Evolutionary conservation across 1,140 invertebrate genomes (phyloP).

Genomic region (Rhopalosiphum maidis): DNA sequence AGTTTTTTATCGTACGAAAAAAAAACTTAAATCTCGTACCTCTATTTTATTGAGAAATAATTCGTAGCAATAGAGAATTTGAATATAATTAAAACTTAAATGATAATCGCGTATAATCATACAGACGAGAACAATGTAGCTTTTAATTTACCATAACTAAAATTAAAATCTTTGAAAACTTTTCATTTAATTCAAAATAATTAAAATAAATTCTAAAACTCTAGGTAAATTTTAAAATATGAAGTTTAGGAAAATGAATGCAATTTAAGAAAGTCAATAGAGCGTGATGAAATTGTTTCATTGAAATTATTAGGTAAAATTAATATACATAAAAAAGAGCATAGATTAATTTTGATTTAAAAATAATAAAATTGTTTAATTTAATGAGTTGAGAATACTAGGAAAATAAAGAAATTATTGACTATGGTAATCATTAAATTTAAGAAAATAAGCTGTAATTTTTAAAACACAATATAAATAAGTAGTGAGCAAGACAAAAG

Average conservation of each 20-base stretch:
- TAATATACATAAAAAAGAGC: not conserved
- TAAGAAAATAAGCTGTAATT: not conserved
- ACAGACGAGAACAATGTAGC: not conserved
- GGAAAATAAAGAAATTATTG: not conserved
- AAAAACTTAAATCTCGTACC: not conserved
- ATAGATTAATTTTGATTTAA: not conserved
- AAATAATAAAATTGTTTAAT: not conserved
- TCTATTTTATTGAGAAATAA: not conserved
- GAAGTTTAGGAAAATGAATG: not conserved
- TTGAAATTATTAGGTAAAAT: not conserved
- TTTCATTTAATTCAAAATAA: not conserved
- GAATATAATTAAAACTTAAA: not conserved
- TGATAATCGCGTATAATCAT: not conserved
- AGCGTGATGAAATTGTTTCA: not conserved
- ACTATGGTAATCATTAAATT: not conserved
- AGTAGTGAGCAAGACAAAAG: not conserved
- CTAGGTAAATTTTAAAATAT: not conserved
- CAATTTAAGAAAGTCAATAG: not conserved
- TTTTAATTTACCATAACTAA: not conserved
- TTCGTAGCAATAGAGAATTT: not conserved
- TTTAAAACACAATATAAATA: not conserved
- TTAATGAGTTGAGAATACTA: not conserved
- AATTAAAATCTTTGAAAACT: not conserved
- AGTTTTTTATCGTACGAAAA: not conserved
- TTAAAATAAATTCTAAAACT: not conserved